Base-by-base conservation (phyloP, 2,797 vertebrate species). In the Sardinella longiceps region DNA sequence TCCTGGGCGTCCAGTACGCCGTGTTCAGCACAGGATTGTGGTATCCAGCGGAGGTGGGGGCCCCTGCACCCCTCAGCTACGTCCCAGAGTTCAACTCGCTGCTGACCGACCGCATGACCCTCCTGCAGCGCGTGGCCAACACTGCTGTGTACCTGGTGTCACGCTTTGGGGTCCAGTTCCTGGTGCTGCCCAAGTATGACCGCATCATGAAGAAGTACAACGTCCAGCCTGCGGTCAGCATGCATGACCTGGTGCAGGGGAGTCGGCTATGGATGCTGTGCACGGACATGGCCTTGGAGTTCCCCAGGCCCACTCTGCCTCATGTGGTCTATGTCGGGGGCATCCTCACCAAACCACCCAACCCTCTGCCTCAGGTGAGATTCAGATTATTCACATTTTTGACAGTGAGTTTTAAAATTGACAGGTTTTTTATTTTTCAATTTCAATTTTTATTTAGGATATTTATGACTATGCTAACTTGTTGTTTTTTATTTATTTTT, bases 81-180 rank as follows among this genome's bases (percentile, higher is more conserved):
- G 98, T 99, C n/a, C 98, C 98, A 4, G 98, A 99, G 87, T 99
- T 99, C 93, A 99, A 99, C 95, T 99, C 98, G 0, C 92, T 99
- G 85, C 96, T 99, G 91, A 99, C 98, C 0, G 98, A 99, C 91
- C 96, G 50, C 89, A 99, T 99, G 98, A 96, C 96, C 86, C 92
- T 99, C 33, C 84, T 95, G 0, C 96, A 99, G 88, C 96, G 98
- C 91, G 96, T 99, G 89, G 91, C 96, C 94, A 99, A 99, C 89
- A 97, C 97, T 0, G 94, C 94, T 4, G 93, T 99, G 88, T 99
- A 99, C 92, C 91, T 98, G 89, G 94, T 98, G 85, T 98, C 98
- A 80, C 97, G 98, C 86, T 94, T 99, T 87, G 98, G 98, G 84
- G 97, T 99, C 87, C 97, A 94, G 91, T 98, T 97, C 90, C 95